Conservation (phyloP, 92 coral and sea anemone genomes). For the Galaxea fascicularis region DNA sequence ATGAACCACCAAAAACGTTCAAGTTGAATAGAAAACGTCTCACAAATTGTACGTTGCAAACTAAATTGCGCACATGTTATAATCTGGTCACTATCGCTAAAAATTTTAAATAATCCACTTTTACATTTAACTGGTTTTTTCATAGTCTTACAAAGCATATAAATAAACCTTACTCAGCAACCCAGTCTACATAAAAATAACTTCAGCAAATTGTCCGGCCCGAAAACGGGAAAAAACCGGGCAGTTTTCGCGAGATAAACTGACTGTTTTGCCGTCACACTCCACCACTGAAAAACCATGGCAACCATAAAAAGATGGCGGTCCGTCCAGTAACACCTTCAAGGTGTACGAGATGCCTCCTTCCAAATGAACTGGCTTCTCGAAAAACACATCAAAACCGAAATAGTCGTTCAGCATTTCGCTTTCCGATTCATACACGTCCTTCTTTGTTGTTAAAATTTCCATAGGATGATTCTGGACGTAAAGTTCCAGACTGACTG, state of each 20-base stretch:
- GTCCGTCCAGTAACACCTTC: constrained; percentile 77
- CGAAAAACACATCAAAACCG: constrained; percentile 85
- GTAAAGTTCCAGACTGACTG: constrained; percentile 36
- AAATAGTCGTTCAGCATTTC: constrained; percentile 58
- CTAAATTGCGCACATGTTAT: too few relatives aligned
- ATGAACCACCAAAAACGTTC: too few relatives aligned
- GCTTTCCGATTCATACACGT: constrained; percentile 45
- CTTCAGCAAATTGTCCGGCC: constrained; percentile 84
- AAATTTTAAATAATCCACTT: too few relatives aligned
- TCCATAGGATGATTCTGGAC: not conserved
- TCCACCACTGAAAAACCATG: constrained; percentile 72
- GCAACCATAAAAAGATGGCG: constrained; percentile 85
- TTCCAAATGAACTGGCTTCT: constrained; percentile 66
- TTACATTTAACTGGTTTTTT: not conserved
- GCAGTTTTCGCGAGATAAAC: constrained; percentile 68
- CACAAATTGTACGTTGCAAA: too few relatives aligned
- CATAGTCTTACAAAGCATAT: not conserved
- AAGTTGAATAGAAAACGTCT: too few relatives aligned
- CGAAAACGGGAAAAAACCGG: constrained; percentile 70
- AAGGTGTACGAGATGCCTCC: constrained; percentile 72
- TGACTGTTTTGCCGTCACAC: constrained; percentile 70
- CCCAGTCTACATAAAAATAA: constrained; percentile 51
- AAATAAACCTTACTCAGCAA: not conserved
- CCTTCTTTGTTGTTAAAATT: constrained; percentile 31
- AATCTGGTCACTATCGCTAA: too few relatives aligned